Evolutionary conservation across 2,797 vertebrate species (phyloP).

Genomic region (Sarcoramphus papa): DNA sequence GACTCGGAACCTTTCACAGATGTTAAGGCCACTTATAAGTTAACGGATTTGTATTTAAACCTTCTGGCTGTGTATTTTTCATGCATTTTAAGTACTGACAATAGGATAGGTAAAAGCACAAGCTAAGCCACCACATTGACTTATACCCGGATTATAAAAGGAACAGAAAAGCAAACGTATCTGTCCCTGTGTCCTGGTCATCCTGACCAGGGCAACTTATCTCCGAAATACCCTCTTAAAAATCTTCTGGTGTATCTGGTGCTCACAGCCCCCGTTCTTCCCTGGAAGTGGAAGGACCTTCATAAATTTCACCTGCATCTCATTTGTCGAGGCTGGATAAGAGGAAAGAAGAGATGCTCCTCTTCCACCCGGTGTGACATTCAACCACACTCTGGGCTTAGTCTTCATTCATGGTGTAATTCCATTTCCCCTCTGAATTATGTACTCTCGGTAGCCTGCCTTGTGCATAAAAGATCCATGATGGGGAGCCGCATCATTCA

Average conservation of each 20-base stretch:
- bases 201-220: neutral
- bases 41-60: neutral
- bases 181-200: neutral
- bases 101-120: constrained; percentile 4
- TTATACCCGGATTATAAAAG: neutral
- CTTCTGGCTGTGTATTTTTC: constrained; percentile 26
- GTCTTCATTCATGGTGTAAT: neutral
- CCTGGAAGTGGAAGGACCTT: neutral
- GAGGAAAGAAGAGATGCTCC: neutral
- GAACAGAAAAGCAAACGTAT: neutral
- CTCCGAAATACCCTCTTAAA: neutral
- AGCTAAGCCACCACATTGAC: neutral
- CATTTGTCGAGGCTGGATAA: neutral
- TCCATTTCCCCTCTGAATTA: constrained; percentile 32
- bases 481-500: neutral
- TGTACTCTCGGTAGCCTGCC: neutral
- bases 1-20: neutral
- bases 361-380: neutral
- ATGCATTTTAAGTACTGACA: constrained; percentile 29
- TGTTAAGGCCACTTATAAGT: constrained; percentile 31
- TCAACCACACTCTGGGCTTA: neutral
- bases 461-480: constrained; percentile 22
- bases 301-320: neutral
- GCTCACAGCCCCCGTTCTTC: neutral
- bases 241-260: neutral